phyloP scores from a whole-genome alignment of 2,797 vertebrate species.

The Manis javanica region DNA sequence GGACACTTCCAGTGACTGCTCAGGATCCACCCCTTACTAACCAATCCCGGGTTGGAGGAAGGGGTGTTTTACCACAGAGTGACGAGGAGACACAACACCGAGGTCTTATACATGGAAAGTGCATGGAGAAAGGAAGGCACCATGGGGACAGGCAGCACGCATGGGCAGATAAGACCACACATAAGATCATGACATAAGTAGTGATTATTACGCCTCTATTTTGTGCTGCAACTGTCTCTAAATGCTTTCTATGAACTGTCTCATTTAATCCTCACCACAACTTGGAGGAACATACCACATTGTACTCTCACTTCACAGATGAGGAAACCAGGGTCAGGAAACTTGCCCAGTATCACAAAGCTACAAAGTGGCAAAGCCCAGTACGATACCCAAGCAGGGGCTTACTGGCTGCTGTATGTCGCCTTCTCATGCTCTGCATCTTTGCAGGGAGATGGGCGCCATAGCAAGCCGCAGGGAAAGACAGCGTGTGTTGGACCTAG shows the following conservation, averaged over 20 bases:
- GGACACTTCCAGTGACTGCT: background rate
- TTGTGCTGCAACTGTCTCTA: background rate
- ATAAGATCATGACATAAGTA: background rate
- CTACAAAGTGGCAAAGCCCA: background rate
- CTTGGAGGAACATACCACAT: background rate
- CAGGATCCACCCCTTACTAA: background rate
- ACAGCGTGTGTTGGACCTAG: fast-evolving
- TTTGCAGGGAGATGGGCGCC: background rate
- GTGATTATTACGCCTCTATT: background rate
- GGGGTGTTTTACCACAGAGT: background rate
- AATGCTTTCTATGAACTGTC: background rate
- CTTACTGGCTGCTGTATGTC: background rate
- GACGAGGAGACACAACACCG: fast-evolving
- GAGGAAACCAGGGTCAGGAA: background rate
- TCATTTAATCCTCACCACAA: background rate
- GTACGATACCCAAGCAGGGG: background rate
- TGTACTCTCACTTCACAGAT: background rate
- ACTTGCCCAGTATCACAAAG: background rate
- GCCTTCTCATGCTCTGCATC: background rate
- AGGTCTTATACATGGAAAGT: background rate
- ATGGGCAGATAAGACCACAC: fast-evolving
- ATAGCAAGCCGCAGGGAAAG: background rate
- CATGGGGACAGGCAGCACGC: background rate
- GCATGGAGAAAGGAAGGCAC: background rate
- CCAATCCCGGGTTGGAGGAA: background rate